Evolutionary conservation across 2,113 vertebrate genomes (phyloP), one percentile per base, ranked within the genome.

Genomic region (Microcebus griseorufus): DNA sequence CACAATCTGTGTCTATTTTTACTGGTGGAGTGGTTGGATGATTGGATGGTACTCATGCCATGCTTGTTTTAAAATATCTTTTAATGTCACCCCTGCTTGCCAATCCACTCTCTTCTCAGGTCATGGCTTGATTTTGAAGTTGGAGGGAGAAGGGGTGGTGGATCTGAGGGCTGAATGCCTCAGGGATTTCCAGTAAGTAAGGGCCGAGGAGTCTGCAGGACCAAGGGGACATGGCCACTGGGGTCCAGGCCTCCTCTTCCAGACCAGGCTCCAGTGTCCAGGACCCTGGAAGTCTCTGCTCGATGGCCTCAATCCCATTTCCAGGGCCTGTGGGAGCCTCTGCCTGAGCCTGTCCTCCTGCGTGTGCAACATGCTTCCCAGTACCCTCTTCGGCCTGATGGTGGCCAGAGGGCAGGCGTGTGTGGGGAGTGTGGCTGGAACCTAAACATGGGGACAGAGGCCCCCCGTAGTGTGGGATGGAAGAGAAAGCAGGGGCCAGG

Each of bases 91-190:
- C 20, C 4, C 14, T 70, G 22, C 23, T 60, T 69, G 76, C 39
- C 89, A 94, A 0, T 18, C n/a, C 8, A 37, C 29, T 37, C 16
- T 53, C 62, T 65, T 81, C 48, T 14, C 1, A 3, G 48, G 58
- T 32, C 64, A 6, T 69, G n/a, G 22, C 79, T 70, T 96, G 23
- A 22, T 79, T 82, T 82, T 72, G 79, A 89, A 79, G 83, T 27
- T 48, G 72, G 48, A 45, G 22, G 17, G 27, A 69, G 60, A n/a
- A 29, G 14, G n/a, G 4, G 22, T 62, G 6, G 45, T 51, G 9
- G 80, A 23, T 6, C n/a, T 67, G 75, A 65, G 3, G 37, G 25
- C 9, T 6, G 32, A 37, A 42, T 25, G 27, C n/a, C 27, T 79
- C 16, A 9, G 48, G 60, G 32, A 64, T 60, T 8, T 39, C 93